Evolutionary conservation across 1,140 invertebrate species (phyloP).

Genomic region (Andricus grossulariae): DNA sequence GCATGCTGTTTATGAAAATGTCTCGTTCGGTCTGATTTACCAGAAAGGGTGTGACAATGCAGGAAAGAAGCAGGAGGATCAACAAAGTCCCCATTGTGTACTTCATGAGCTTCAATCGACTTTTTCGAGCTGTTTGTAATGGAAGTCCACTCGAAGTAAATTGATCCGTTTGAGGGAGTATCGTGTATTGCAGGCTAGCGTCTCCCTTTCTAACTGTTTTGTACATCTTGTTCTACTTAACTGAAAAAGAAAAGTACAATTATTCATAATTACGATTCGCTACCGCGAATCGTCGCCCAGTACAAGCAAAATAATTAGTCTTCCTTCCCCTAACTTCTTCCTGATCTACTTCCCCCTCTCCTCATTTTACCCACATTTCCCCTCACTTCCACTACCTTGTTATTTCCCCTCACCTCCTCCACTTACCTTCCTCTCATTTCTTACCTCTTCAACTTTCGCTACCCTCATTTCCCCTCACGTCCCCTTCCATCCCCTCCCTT

Average conservation of each 20-base stretch:
- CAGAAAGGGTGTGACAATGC: slow-evolving; percentile 51
- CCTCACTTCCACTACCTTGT: too few species aligned
- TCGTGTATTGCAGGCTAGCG: slow-evolving; percentile 84
- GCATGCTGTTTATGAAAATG: not conserved
- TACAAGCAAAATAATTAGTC: too few species aligned
- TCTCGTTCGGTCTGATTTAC: slow-evolving; percentile 54
- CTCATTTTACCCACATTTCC: too few species aligned
- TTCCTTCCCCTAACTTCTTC: too few species aligned
- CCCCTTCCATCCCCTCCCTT: too few species aligned
- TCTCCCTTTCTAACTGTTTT: slow-evolving; percentile 85
- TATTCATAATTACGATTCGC: too few species aligned
- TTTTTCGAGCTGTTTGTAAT: slow-evolving; percentile 36
- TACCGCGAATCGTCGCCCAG: too few species aligned
- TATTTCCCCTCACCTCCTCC: too few species aligned
- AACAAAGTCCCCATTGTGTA: slow-evolving; percentile 44
- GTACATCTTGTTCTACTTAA: slow-evolving; percentile 76
- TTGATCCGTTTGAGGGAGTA: slow-evolving; percentile 83
- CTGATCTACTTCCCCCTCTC: too few species aligned
- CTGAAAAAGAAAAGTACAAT: slow-evolving; percentile 10
- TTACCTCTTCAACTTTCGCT: too few species aligned
- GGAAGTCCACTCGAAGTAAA: slow-evolving; percentile 69
- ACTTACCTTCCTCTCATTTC: too few species aligned
- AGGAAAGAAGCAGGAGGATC: slow-evolving; percentile 53
- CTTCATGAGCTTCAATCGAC: slow-evolving; percentile 47
- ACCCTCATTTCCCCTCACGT: too few species aligned